These are phyloP conservation scores for Nephrocerus scutellatus DNA, from an alignment of 2,888 invertebrate species.

Conservation along the genomic window DNA sequence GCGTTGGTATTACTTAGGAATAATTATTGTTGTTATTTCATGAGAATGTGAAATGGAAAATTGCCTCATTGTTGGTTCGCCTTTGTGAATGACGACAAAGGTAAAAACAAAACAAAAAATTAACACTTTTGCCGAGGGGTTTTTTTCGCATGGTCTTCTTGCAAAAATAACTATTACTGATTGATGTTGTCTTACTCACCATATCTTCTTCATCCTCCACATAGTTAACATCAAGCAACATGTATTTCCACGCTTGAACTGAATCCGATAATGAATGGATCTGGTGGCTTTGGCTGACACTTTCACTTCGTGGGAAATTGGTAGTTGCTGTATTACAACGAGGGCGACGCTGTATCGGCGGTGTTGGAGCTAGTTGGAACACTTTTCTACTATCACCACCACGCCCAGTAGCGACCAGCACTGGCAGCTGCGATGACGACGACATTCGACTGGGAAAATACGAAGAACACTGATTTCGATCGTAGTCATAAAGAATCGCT, in stretches of 20 bases:
- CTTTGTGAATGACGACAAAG: too few relatives aligned
- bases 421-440: conserved; percentile 16
- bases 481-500: conserved; percentile 44
- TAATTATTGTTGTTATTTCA: too few relatives aligned
- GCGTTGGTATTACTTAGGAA: too few relatives aligned
- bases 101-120: too few relatives aligned
- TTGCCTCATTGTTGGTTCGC: too few relatives aligned
- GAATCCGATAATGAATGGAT: conserved; percentile 30
- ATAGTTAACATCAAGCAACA: conserved; percentile 39
- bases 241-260: conserved; percentile 44
- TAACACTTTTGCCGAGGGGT: too few relatives aligned
- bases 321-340: neutral
- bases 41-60: too few relatives aligned
- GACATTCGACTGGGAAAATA: conserved; percentile 29
- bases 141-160: too few relatives aligned
- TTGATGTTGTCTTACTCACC: conserved; percentile 34
- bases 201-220: conserved; percentile 48
- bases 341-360: conserved; percentile 21
- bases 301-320: conserved; percentile 9
- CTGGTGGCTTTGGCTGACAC: conserved; percentile 20
- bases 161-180: too few relatives aligned
- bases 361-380: neutral
- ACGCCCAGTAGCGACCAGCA: conserved; percentile 19
- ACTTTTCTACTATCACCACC: conserved; percentile 16
- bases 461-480: conserved; percentile 31